These are phyloP conservation scores for Diachasma alloeum DNA, from an alignment of 1,140 invertebrate species.

Conservation along the genomic window DNA sequence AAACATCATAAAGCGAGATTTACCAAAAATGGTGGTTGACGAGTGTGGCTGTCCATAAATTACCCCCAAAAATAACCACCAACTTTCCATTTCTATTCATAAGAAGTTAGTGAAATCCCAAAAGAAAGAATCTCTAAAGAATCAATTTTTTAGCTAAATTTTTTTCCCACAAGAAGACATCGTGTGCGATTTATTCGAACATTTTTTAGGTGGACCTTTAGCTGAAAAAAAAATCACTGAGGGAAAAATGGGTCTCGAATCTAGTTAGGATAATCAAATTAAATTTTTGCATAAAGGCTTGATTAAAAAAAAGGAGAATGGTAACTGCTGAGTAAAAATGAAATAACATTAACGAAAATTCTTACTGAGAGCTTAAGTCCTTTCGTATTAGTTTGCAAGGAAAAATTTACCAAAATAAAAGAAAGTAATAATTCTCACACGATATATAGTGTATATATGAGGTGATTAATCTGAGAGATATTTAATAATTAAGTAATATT, in stretches of 20 bases:
- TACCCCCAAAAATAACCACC: neutral
- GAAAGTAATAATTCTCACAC: slow-evolving; percentile 21
- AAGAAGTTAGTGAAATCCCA: neutral
- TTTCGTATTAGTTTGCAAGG: neutral
- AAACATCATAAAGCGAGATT: slow-evolving; percentile 91
- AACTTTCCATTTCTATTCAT: neutral
- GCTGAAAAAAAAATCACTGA: neutral
- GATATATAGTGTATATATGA: slow-evolving; percentile 25
- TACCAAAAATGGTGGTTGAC: slow-evolving; percentile 96
- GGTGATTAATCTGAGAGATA: slow-evolving; percentile 23
- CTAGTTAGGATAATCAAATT: slow-evolving; percentile 1
- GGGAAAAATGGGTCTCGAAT: neutral
- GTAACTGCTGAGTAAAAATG: neutral
- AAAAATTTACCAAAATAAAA: neutral
- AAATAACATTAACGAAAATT: neutral
- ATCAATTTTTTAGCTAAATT: neutral
- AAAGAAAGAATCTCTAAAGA: neutral
- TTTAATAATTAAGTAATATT: slow-evolving; percentile 36
- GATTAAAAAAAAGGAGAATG: neutral
- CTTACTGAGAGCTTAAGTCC: slow-evolving; percentile 1
- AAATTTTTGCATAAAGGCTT: neutral
- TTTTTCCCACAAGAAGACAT: neutral
- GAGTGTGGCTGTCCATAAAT: slow-evolving; percentile 91
- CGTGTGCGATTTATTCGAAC: neutral
- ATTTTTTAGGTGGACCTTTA: neutral